A percentile compares a stretch with the other conserved stretches of the same genome.
Conservation (phyloP, 2,888 invertebrate species). For the Parapristionchus giblindavisi region DNA sequence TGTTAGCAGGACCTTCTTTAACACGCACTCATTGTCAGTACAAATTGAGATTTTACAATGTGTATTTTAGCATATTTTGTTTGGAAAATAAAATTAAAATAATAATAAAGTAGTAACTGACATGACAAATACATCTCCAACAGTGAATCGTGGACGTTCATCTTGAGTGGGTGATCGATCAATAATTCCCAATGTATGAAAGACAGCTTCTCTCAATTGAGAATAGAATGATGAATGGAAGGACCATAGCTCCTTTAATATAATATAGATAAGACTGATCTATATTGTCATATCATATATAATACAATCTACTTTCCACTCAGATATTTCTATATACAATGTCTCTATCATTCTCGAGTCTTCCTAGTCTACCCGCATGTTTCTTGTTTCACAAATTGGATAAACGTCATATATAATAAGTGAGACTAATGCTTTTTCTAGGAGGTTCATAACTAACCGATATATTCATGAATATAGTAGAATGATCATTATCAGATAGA, state of each 20-base stretch:
- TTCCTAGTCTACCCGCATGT: no score
- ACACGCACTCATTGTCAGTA: no score
- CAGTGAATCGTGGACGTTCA: conserved; percentile 47
- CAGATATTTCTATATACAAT: no score
- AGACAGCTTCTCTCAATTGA: conserved; percentile 56
- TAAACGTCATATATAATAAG: no score
- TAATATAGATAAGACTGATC: background rate
- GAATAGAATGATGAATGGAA: conserved; percentile 44
- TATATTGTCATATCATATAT: no score
- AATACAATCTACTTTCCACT: no score
- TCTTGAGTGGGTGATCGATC: conserved; percentile 36
- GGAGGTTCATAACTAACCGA: conserved; percentile 75
- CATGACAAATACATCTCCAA: conserved; percentile 85
- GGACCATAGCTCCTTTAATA: conserved; percentile 26
- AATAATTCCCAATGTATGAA: conserved; percentile 48
- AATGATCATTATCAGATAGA: conserved; percentile 81
- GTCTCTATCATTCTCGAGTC: no score
- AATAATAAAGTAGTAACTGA: conserved; percentile 40
- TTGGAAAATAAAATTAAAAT: no score
- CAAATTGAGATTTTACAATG: no score
- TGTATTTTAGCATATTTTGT: no score
- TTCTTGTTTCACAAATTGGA: no score
- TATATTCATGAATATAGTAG: conserved; percentile 87
- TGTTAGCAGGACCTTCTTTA: background rate
- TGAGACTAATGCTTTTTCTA: no score